Base-by-base conservation (phyloP, 2,113 vertebrate genomes). In the Hypocryptadius cinnamomeus region DNA sequence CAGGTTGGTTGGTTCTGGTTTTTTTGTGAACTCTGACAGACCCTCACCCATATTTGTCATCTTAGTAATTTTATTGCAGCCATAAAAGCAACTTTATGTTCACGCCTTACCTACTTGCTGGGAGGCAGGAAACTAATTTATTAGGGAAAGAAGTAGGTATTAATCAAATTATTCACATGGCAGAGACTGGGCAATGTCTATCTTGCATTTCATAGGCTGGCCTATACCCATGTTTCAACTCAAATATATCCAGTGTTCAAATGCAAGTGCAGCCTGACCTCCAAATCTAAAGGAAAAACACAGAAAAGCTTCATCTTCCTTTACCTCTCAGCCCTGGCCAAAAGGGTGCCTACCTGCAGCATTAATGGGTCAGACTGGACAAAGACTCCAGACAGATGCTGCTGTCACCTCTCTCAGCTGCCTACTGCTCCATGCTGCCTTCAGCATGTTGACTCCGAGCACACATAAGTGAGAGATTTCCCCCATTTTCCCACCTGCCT, bases 1-100 rank as follows among this genome's bases (percentile, higher is more conserved):
- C 42, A 42, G 51, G 76, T 40, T 85, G 94, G 94, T 93, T 93
- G 88, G 72, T 61, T 96, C 83, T 82, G 70, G 37, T 57, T 85
- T 85, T 68, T 92, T 60, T 76, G 56, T 83, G 72, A 65, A 42
- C 64, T 82, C 72, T 56, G 60, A 57, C 42, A 78, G 66, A 74
- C 50, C 70, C 64, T 85, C 72, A 87, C 72, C 72, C 6, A 42
- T 64, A 80, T 95, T 96, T 93, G 61, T 88, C 63, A 89, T 82
- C 35, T 53, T 20, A 70, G 48, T 85, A 15, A 27, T 90, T 95
- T 95, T 45, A 44, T 85, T 87, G 20, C 44, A 91, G 22, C 60
- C 74, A 33, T 66, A 90, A 90, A 88, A 84, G 48, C 9, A 9
- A 69, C 60, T 94, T 89, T 68, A 85, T 93, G 78, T 83, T 44